Percentiles rank a stretch among this genome's conserved stretches.
These are phyloP conservation scores for Tinamus major DNA, from an alignment of 2,797 vertebrate species.

Conservation along the genomic window DNA sequence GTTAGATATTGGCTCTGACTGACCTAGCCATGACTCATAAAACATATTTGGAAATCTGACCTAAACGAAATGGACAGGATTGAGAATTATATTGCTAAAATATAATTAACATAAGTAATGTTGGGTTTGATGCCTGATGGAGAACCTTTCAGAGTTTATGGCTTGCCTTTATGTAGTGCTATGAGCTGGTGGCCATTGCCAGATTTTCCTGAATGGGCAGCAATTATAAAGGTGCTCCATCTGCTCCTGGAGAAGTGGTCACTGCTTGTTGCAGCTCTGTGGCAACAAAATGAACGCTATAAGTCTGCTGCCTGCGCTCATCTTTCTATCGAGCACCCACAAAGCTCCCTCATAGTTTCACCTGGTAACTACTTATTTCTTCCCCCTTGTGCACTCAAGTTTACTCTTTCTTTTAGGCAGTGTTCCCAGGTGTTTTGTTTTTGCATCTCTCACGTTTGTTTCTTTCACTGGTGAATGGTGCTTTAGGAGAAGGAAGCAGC, in stretches of 20 bases:
- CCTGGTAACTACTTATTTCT: not conserved
- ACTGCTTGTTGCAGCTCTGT: not conserved
- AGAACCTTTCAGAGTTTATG: not conserved
- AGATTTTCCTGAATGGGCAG: not conserved
- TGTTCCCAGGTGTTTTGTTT: not conserved
- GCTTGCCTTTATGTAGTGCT: not conserved
- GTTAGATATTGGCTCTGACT: not conserved
- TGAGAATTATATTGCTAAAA: not conserved
- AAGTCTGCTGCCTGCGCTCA: not conserved
- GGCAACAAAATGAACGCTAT: not conserved
- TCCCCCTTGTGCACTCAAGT: not conserved
- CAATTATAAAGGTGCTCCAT: not conserved
- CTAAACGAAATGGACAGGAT: not conserved
- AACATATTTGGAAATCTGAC: not conserved
- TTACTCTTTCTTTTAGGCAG: not conserved
- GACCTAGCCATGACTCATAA: not conserved
- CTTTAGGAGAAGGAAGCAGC: slow-evolving; percentile 88
- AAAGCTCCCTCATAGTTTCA: not conserved
- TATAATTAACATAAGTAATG: not conserved
- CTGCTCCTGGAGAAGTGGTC: not conserved
- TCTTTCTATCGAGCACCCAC: not conserved
- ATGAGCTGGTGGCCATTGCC: rapidly evolving
- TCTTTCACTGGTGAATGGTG: not conserved
- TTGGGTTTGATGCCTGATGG: not conserved
- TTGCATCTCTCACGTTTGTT: not conserved